Evolutionary conservation across 1,140 invertebrate species (phyloP).

Genomic region (Musca domestica): DNA sequence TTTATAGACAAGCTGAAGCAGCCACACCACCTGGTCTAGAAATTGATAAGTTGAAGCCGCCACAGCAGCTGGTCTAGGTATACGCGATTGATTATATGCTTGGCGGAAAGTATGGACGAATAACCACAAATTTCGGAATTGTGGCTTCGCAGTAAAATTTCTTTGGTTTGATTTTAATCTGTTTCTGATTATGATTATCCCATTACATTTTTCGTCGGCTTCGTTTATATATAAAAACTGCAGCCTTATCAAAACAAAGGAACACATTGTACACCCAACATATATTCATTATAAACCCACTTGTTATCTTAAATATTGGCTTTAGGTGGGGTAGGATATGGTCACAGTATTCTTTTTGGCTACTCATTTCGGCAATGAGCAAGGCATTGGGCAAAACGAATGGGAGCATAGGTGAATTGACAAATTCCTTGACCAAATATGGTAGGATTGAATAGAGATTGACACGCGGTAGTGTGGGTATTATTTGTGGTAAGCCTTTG

Average conservation of each 20-base stretch:
- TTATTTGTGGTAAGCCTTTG: slow-evolving; percentile 86
- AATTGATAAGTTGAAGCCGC: too few species aligned
- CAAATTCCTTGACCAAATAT: slow-evolving; percentile 88
- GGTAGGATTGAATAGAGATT: slow-evolving; percentile 81
- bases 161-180: too few species aligned
- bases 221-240: not conserved
- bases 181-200: too few species aligned
- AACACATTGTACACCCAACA: not conserved
- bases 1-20: too few species aligned
- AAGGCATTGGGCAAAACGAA: slow-evolving; percentile 94
- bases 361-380: slow-evolving; percentile 80
- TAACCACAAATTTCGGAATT: too few species aligned
- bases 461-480: slow-evolving; percentile 85
- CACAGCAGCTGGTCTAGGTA: too few species aligned
- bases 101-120: too few species aligned
- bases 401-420: slow-evolving; percentile 94
- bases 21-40: too few species aligned
- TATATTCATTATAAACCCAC: slow-evolving; percentile 25
- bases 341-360: slow-evolving; percentile 79
- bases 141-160: too few species aligned
- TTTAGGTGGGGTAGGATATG: slow-evolving; percentile 83
- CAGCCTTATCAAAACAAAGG: not conserved
- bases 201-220: too few species aligned
- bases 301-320: slow-evolving; percentile 78
- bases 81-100: too few species aligned